Conservation (phyloP, 2,888 invertebrate species). For the Griposia aprilina region DNA sequence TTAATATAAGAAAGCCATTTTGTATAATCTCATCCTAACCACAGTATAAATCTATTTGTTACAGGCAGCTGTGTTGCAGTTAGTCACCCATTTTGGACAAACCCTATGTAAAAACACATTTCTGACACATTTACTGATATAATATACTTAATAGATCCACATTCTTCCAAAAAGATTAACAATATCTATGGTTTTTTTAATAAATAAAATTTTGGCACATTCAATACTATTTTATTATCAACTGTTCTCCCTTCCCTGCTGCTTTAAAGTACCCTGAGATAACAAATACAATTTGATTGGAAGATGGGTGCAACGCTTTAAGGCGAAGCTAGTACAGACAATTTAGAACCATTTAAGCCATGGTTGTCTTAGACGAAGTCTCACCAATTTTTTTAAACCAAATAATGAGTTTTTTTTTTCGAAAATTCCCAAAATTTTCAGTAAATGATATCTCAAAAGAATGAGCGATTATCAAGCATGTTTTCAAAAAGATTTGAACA, state of each 20-base stretch:
- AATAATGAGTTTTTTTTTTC: too few species aligned
- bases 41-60: conserved; percentile 1
- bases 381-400: too few species aligned
- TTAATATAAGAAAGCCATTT: neutral
- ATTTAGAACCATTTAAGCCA: too few species aligned
- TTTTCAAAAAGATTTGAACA: too few species aligned
- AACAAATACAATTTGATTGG: neutral
- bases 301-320: too few species aligned
- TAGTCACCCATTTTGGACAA: neutral
- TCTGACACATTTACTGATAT: neutral
- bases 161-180: conserved; percentile 3
- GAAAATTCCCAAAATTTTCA: too few species aligned
- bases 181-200: neutral
- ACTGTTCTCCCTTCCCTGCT: neutral
- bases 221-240: neutral
- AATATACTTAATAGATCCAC: neutral
- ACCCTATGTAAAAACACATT: conserved; percentile 1
- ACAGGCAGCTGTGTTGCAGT: conserved; percentile 4
- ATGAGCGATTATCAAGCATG: too few species aligned
- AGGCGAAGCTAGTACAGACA: too few species aligned
- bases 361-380: too few species aligned
- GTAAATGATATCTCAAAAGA: too few species aligned
- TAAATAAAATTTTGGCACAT: conserved; percentile 7
- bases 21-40: neutral
- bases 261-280: neutral